Evolutionary conservation across 1,140 invertebrate species (phyloP), one percentile per base, ranked within the genome.

Genomic region (Leptonema lineaticorne): DNA sequence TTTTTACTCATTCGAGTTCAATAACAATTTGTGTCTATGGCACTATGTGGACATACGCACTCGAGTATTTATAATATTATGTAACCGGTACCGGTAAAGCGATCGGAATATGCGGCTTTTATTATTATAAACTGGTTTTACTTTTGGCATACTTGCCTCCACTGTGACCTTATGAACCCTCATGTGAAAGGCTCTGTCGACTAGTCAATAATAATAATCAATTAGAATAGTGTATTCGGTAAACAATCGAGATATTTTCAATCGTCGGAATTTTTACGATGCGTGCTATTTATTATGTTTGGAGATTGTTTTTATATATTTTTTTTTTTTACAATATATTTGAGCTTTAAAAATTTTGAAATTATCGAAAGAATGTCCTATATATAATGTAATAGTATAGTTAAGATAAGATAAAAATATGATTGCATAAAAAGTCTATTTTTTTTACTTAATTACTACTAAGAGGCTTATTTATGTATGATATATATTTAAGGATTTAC

Each of bases 71-170:
- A 48, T 46, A n/a, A 24, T 48, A 48, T 46, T 59, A 28, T 37
- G 24, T 63, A 27, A 48, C 30, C 58, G 33, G 41, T 64, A 26
- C 22, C 8, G 24, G 16, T 14, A 63, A 14, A 22, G 5, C 16
- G 33, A 30, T 45, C 27, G 26, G 59, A 9, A 26, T 41, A 37
- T 20, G n/a, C n/a, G n/a, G n/a, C n/a, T n/a, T n/a, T n/a, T n/a
- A n/a, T n/a, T n/a, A n/a, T n/a, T n/a, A n/a, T n/a, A n/a, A 64
- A 64, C 62, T 50, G 62, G 62, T 64, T 64, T 64, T 50, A 64
- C 62, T 50, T 64, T 64, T 64, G 62, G 62, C 62, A 64, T 50
- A 64, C 62, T 50, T 64, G 46, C 41, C n/a, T 14, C 28, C 11
- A 28, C 24, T 22, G 50, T 28, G 62, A 64, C 62, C 62, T 64